phyloP scores from a whole-genome alignment of 2,888 invertebrate genomes.

The Ptychoptera contaminata region DNA sequence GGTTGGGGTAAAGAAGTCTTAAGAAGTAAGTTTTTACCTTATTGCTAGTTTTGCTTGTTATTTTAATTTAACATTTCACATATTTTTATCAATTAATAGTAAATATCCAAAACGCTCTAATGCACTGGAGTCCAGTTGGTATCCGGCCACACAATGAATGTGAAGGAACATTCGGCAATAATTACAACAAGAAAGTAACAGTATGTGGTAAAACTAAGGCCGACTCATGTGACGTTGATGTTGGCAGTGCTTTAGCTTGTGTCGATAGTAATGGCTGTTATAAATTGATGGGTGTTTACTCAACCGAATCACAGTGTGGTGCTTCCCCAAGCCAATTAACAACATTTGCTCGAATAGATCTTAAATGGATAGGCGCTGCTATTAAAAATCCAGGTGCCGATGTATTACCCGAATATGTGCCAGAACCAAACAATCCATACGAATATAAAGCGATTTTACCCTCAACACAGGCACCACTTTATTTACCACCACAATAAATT shows the following conservation, averaged over 20 bases:
- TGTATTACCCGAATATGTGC: not conserved
- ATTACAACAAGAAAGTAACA: constrained; percentile 45
- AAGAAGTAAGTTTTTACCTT: constrained; percentile 41
- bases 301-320: constrained; percentile 55
- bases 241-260: constrained; percentile 69
- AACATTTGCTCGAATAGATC: constrained; percentile 43
- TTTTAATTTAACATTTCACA: constrained; percentile 5
- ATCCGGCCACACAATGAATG: constrained; percentile 46
- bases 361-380: constrained; percentile 35
- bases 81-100: constrained; percentile 34
- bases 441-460: no score
- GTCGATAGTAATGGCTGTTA: constrained; percentile 50
- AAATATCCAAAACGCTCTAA: constrained; percentile 54
- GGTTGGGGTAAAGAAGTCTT: constrained; percentile 72
- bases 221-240: constrained; percentile 65
- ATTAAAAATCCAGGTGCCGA: constrained; percentile 4
- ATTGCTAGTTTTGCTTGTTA: not conserved
- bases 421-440: no score
- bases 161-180: constrained; percentile 27
- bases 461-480: no score
- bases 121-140: constrained; percentile 57
- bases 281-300: constrained; percentile 57
- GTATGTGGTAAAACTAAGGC: constrained; percentile 52
- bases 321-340: constrained; percentile 35
- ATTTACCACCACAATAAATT: no score